Evolutionary conservation across 2,888 invertebrate genomes (phyloP), one percentile per base, ranked within the genome.

Genomic region (Athalia cordata): DNA sequence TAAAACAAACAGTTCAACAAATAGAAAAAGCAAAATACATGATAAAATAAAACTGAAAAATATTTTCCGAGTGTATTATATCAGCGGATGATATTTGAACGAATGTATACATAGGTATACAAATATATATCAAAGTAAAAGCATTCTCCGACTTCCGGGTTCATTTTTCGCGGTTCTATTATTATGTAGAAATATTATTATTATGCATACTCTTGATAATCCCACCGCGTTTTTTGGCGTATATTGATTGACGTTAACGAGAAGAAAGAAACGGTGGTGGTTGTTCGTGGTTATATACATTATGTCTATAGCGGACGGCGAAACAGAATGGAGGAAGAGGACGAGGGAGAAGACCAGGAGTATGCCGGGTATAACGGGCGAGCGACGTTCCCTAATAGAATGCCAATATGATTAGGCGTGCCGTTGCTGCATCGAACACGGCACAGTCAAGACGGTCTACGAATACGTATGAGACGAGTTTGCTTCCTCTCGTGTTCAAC

Each of bases 361-460:
- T 77, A 78, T 72, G 81, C 76, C 65, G 80, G 65, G 81, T 77
- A 80, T 80, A 81, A 72, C 81, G 81, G 79, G 80, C 82, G 81
- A 84, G 84, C 85, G 83, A 85, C 83, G 83, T 80, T 83, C 81
- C 83, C 86, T 87, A 87, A 87, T 87, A 87, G 86, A 86, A 87
- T 87, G 87, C 86, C 86, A 87, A 87, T 87, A 86, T 86, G 86
- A 87, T 87, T 87, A 87, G 86, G 85, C 84, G 84, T 85, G 83
- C 85, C 83, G 83, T 3, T 79, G 82, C 84, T 85, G 85, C 86
- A 86, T 86, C 84, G 83, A 84, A 86, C 82, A 83, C 83, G 67
- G 5, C 47, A 47, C 57, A 72, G 72, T 59, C 72, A 15, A 9
- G 72, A 72, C 72, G 59, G 45, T 13, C 9, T 47, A n/a, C 57